phyloP scores from a whole-genome alignment of 2,888 invertebrate species.

The Vesta saturnalis region DNA sequence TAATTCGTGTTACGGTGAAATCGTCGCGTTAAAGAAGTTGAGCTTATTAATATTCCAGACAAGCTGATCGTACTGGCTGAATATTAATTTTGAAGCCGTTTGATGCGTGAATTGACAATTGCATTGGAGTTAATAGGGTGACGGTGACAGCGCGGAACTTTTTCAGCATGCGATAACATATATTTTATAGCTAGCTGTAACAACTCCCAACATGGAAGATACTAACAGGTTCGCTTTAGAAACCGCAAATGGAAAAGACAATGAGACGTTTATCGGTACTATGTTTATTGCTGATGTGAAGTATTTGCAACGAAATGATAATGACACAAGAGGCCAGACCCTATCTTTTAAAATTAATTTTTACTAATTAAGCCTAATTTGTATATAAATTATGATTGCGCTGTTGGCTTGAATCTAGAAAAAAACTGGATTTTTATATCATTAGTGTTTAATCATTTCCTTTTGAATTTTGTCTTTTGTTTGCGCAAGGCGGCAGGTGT shows the following conservation, averaged over 20 bases:
- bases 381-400: neutral
- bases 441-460: constrained; percentile 14
- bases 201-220: constrained; percentile 43
- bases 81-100: too few relatives aligned
- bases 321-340: constrained; percentile 28
- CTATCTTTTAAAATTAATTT: constrained; percentile 1
- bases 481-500: constrained; percentile 18
- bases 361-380: neutral
- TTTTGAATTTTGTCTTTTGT: constrained; percentile 15
- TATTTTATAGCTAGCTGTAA: constrained; percentile 18
- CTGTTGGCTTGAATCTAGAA: neutral
- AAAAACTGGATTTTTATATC: constrained; percentile 9
- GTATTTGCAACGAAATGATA: constrained; percentile 28
- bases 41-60: constrained; percentile 47
- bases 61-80: constrained; percentile 53
- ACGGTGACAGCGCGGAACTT: neutral
- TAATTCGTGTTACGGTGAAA: too few relatives aligned
- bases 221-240: constrained; percentile 43
- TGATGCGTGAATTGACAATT: too few relatives aligned
- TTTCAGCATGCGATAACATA: constrained; percentile 21
- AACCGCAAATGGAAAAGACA: constrained; percentile 42
- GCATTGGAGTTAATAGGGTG: too few relatives aligned
- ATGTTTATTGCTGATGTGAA: constrained; percentile 36
- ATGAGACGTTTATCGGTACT: constrained; percentile 39
- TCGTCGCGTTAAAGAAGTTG: too few relatives aligned